Evolutionary conservation across 2,797 vertebrate genomes (phyloP).

Genomic region (Caiman crocodilus): DNA sequence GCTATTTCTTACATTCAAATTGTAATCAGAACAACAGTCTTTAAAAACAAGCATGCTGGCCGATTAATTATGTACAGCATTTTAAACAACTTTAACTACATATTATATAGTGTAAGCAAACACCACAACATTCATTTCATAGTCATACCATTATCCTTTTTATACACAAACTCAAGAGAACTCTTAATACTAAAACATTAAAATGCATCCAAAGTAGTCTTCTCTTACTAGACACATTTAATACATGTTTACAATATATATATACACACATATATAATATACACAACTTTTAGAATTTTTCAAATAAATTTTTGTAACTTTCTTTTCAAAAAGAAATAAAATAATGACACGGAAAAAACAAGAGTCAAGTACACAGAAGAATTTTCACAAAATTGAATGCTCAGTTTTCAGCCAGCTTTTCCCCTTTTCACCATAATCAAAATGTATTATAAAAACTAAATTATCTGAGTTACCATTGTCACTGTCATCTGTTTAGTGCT

Average conservation of each 20-base stretch:
- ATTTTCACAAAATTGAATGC: constrained; percentile 78
- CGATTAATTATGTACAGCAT: constrained; percentile 84
- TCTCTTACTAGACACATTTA: constrained; percentile 82
- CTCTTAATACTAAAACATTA: constrained; percentile 83
- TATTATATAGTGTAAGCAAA: constrained; percentile 82
- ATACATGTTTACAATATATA: constrained; percentile 81
- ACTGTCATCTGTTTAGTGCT: constrained; percentile 71
- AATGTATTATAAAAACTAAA: constrained; percentile 80
- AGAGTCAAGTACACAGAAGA: constrained; percentile 81
- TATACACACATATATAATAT: constrained; percentile 87
- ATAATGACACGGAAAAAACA: constrained; percentile 79
- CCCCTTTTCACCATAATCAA: constrained; percentile 68
- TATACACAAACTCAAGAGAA: constrained; percentile 79
- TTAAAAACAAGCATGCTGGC: constrained; percentile 85
- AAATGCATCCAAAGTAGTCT: constrained; percentile 83
- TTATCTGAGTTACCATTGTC: constrained; percentile 69
- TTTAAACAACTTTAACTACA: constrained; percentile 82
- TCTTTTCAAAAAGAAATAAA: constrained; percentile 81
- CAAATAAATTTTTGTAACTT: constrained; percentile 84
- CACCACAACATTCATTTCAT: constrained; percentile 81
- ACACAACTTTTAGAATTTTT: constrained; percentile 84
- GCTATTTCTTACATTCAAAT: constrained; percentile 84
- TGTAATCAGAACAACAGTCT: constrained; percentile 85
- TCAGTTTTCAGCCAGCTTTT: constrained; percentile 78
- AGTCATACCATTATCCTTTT: constrained; percentile 78